phyloP scores from a whole-genome alignment of 2,797 vertebrate genomes.

The Sphenopsis melanotis region DNA sequence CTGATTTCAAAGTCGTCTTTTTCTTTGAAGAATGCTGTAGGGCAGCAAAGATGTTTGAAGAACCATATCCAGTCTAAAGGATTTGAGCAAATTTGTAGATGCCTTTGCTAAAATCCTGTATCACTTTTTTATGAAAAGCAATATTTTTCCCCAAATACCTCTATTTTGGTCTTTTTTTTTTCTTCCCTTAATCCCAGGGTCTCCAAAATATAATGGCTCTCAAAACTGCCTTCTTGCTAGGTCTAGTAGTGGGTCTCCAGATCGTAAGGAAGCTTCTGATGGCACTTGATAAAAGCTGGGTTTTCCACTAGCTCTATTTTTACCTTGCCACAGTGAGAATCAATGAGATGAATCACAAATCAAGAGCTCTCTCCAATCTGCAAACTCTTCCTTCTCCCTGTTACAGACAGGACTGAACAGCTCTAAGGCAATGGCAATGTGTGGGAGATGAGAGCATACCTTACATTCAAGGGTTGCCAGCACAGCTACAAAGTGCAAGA shows the following conservation, averaged over 20 bases:
- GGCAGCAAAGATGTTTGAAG: not conserved
- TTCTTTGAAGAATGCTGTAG: slow-evolving; percentile 14
- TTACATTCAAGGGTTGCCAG: slow-evolving; percentile 70
- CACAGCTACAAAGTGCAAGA: slow-evolving; percentile 74
- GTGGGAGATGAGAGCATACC: slow-evolving; percentile 78
- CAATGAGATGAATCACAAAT: slow-evolving; percentile 56
- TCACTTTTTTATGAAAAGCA: slow-evolving; percentile 50
- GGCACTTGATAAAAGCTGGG: slow-evolving; percentile 34
- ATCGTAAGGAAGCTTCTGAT: slow-evolving; percentile 31
- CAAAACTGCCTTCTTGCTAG: not conserved
- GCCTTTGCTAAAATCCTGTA: slow-evolving; percentile 50
- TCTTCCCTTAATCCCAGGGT: not conserved
- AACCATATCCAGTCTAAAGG: slow-evolving; percentile 38
- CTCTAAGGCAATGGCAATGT: slow-evolving; percentile 62
- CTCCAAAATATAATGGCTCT: not conserved
- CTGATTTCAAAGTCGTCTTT: slow-evolving; percentile 44
- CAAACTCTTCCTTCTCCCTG: slow-evolving; percentile 72
- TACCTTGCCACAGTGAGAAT: slow-evolving; percentile 49
- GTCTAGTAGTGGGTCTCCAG: not conserved
- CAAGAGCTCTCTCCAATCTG: slow-evolving; percentile 44
- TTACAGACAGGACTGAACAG: slow-evolving; percentile 68
- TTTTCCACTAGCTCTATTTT: slow-evolving; percentile 68
- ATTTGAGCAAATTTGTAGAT: slow-evolving; percentile 51
- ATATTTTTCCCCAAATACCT: not conserved
- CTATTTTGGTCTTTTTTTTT: not conserved